Percentiles rank a stretch among this genome's conserved stretches.
Evolutionary conservation across 2,113 vertebrate genomes (phyloP).

Genomic region (Stegostoma tigrinum): DNA sequence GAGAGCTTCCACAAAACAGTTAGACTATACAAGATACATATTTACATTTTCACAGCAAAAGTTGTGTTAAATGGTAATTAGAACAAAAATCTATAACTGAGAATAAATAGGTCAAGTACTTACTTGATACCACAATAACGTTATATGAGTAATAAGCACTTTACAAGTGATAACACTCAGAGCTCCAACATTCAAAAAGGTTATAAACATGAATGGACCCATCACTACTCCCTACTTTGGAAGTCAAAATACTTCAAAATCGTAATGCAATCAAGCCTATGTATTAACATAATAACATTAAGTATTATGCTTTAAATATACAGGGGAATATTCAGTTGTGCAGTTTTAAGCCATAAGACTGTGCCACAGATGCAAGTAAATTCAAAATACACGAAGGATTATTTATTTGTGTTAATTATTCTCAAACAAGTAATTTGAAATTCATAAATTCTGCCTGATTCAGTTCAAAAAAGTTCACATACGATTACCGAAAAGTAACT

Average conservation of each 20-base stretch:
- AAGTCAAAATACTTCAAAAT: background rate
- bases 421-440: background rate
- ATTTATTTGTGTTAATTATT: background rate
- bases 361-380: background rate
- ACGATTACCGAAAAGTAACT: background rate
- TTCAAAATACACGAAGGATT: background rate
- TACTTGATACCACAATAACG: background rate
- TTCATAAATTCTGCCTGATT: background rate
- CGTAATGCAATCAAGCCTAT: background rate
- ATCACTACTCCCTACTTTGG: background rate
- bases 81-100: background rate
- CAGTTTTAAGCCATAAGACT: background rate
- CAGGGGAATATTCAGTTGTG: background rate
- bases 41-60: background rate
- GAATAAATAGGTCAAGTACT: background rate
- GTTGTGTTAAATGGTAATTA: constrained; percentile 9
- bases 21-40: background rate
- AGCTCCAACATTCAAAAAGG: constrained; percentile 22
- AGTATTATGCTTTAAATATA: background rate
- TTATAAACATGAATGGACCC: background rate
- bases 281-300: background rate
- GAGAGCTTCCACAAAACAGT: constrained; percentile 9
- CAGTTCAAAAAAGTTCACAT: too few relatives aligned
- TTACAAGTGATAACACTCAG: background rate
- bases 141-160: background rate